phyloP scores from a whole-genome alignment of 2,888 invertebrate species.

The Bombyx huttoni region DNA sequence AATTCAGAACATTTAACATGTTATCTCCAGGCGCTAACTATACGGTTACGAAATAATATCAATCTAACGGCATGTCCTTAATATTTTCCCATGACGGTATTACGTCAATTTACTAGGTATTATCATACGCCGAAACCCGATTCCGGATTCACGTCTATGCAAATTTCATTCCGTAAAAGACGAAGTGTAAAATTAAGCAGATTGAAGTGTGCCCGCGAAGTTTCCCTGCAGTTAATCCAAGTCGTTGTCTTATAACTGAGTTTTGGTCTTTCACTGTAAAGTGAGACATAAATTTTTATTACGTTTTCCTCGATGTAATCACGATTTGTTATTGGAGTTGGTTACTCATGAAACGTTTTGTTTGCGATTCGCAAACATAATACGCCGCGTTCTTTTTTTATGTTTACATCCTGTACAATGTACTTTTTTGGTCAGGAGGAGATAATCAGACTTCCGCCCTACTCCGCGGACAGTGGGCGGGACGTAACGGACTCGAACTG shows the following conservation, averaged over 20 bases:
- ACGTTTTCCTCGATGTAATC: background rate
- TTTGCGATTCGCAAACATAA: background rate
- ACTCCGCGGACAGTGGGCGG: no score
- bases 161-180: conserved; percentile 23
- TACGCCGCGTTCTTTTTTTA: background rate
- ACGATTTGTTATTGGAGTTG: background rate
- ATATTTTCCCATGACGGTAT: background rate
- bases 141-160: conserved; percentile 12
- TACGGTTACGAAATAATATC: no score
- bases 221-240: conserved; percentile 12
- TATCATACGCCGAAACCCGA: background rate
- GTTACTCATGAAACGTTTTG: background rate
- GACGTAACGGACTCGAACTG: no score
- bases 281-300: background rate
- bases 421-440: no score
- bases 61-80: background rate
- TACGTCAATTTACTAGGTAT: background rate
- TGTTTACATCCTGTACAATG: no score
- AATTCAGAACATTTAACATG: no score
- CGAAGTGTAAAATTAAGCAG: conserved; percentile 21
- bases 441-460: no score
- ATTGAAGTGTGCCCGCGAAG: conserved; percentile 20
- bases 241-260: background rate
- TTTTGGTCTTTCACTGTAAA: background rate
- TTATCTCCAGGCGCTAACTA: no score